Conservation (phyloP, 2,797 vertebrate genomes). For the Gambusia yucatana region DNA sequence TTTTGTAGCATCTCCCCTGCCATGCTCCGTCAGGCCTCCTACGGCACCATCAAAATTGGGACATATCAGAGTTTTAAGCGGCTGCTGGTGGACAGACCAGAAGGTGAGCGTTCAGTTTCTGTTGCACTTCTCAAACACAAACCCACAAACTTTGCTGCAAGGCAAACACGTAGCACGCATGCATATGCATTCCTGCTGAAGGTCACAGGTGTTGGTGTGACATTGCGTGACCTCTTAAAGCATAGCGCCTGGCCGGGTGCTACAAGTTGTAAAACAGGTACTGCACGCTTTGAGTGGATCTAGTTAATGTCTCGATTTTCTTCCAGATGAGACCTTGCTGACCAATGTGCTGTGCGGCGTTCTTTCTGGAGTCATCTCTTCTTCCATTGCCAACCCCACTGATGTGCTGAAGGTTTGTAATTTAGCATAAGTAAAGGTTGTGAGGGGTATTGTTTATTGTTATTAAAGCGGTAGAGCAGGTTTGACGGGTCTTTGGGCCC, state of each 20-base stretch:
- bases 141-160: background rate
- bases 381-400: constrained; percentile 93
- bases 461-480: constrained; percentile 12
- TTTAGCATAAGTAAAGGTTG: background rate
- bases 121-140: background rate
- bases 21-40: constrained; percentile 92
- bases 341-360: constrained; percentile 92
- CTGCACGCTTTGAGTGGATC: constrained; percentile 13
- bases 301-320: constrained; percentile 20
- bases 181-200: constrained; percentile 20
- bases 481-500: background rate
- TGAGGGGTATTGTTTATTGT: background rate
- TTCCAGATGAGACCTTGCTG: constrained; percentile 93
- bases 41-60: constrained; percentile 97
- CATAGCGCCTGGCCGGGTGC: background rate
- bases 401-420: constrained; percentile 92
- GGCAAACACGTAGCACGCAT: background rate
- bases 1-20: constrained; percentile 89
- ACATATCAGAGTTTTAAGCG: constrained; percentile 95
- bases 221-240: background rate
- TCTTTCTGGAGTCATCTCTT: constrained; percentile 93
- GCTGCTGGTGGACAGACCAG: constrained; percentile 89
- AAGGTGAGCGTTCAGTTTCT: constrained; percentile 82
- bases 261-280: background rate
- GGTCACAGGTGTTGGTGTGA: constrained; percentile 14